Evolutionary conservation across 92 coral and sea anemone genomes (phyloP).

Genomic region (Virgularia gustaviana): DNA sequence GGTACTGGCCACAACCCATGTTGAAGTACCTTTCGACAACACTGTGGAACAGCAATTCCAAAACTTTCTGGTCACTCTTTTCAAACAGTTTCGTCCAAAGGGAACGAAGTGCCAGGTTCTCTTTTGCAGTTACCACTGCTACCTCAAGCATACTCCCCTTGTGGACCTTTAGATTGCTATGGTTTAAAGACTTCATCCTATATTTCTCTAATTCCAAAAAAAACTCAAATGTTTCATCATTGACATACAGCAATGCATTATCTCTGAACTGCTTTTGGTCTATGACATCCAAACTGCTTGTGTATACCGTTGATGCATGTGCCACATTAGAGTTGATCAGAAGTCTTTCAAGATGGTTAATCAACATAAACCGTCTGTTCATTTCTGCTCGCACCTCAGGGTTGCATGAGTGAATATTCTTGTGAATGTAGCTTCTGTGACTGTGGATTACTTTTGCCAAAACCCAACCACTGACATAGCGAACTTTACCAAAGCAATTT

Average conservation of each 20-base stretch:
- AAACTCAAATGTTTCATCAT: conserved; percentile 32
- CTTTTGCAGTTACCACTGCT: conserved; percentile 14
- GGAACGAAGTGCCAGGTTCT: not conserved
- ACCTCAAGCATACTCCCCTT: conserved; percentile 25
- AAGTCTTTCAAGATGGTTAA: not conserved
- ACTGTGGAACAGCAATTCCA: not conserved
- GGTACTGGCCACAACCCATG: conserved; percentile 52
- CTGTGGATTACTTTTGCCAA: conserved; percentile 7
- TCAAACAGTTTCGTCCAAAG: conserved; percentile 1
- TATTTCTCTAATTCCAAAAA: conserved; percentile 40
- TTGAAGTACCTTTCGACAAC: conserved; percentile 39
- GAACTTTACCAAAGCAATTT: conserved; percentile 16
- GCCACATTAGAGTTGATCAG: not conserved
- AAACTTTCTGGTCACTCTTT: conserved; percentile 8
- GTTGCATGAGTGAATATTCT: not conserved
- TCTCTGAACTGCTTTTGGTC: conserved; percentile 41
- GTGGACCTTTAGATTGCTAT: conserved; percentile 21
- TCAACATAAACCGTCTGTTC: not conserved
- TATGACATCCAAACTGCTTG: conserved; percentile 22
- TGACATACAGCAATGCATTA: conserved; percentile 28
- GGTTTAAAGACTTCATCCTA: conserved; percentile 27
- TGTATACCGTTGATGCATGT: conserved; percentile 12
- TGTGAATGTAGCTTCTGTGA: conserved; percentile 5
- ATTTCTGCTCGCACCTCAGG: not conserved
- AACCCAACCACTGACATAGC: conserved; percentile 16